These are phyloP conservation scores for Diuraphis noxia DNA, from an alignment of 1,140 invertebrate genomes.

Conservation along the genomic window DNA sequence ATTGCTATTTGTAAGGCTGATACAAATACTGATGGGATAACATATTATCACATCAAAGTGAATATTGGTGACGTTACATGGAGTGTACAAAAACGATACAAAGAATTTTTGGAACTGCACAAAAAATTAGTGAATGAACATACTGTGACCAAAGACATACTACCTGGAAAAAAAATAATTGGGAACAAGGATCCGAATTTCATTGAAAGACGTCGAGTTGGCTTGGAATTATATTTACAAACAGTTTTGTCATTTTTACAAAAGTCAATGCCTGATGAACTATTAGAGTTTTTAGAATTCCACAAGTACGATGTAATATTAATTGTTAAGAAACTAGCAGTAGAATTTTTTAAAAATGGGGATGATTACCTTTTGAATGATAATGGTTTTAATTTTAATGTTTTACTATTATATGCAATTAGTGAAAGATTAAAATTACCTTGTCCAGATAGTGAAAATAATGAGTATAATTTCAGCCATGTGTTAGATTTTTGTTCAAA, in stretches of 20 bases:
- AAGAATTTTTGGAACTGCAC: slow-evolving; percentile 85
- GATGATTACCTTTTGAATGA: slow-evolving; percentile 67
- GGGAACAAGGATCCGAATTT: slow-evolving; percentile 80
- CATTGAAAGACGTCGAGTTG: slow-evolving; percentile 78
- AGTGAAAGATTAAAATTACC: slow-evolving; percentile 84
- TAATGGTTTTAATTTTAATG: slow-evolving; percentile 68
- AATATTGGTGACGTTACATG: slow-evolving; percentile 73
- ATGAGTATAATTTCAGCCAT: slow-evolving; percentile 82
- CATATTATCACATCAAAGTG: slow-evolving; percentile 71
- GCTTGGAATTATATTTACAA: slow-evolving; percentile 80
- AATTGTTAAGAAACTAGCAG: slow-evolving; percentile 76
- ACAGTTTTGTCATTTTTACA: slow-evolving; percentile 74
- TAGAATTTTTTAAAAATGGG: slow-evolving; percentile 72
- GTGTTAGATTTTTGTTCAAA: slow-evolving; percentile 86
- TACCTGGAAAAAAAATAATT: slow-evolving; percentile 89
- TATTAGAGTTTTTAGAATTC: slow-evolving; percentile 79
- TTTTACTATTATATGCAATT: slow-evolving; percentile 81
- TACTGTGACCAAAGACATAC: slow-evolving; percentile 77
- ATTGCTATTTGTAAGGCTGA: background rate
- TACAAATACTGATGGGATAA: slow-evolving; percentile 62
- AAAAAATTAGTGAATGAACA: slow-evolving; percentile 77
- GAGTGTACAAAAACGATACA: slow-evolving; percentile 83
- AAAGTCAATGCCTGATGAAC: slow-evolving; percentile 72
- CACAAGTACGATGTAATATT: slow-evolving; percentile 82
- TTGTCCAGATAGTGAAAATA: slow-evolving; percentile 72